These are phyloP conservation scores for Urophycis tenuis DNA, from an alignment of 2,797 vertebrate genomes.

Conservation along the genomic window DNA sequence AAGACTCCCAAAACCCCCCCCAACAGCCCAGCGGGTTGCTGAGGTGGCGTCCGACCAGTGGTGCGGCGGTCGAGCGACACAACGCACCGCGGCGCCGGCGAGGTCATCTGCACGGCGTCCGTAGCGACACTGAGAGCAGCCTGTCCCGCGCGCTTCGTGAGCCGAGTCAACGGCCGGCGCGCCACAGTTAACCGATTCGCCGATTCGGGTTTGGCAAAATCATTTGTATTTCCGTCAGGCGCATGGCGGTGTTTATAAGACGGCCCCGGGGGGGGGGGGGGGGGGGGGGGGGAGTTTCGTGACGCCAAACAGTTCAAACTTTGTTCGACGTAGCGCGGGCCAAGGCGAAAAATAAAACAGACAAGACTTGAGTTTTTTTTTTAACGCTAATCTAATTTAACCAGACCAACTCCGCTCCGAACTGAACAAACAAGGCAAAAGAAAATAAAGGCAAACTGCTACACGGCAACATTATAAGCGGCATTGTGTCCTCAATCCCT, in stretches of 20 bases:
- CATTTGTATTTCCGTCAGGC: slow-evolving; percentile 27
- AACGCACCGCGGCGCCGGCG: not conserved
- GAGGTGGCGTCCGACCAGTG: not conserved
- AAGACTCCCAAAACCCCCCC: too few relatives aligned
- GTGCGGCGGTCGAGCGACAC: not conserved
- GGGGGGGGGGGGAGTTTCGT: slow-evolving; percentile 22
- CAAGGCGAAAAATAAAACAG: slow-evolving; percentile 45
- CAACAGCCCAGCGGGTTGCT: not conserved
- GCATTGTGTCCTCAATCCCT: slow-evolving; percentile 60
- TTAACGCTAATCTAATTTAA: slow-evolving; percentile 43
- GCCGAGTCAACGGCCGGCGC: not conserved
- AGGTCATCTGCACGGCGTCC: not conserved
- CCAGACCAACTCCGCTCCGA: slow-evolving; percentile 10
- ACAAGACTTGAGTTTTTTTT: slow-evolving; percentile 30
- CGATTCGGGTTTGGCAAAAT: slow-evolving; percentile 2
- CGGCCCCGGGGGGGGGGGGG: slow-evolving; percentile 17
- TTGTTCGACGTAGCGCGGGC: slow-evolving; percentile 20
- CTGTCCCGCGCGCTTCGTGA: not conserved
- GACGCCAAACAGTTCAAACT: slow-evolving; percentile 36
- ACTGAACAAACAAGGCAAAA: slow-evolving; percentile 39
- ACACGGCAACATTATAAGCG: slow-evolving; percentile 41
- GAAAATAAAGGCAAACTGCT: slow-evolving; percentile 24
- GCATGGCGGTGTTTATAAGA: slow-evolving; percentile 26
- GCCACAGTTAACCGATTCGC: not conserved
- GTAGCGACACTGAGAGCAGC: not conserved